Evolutionary conservation across 2,113 vertebrate species (phyloP).

Genomic region (Pomatorhinus ruficollis): DNA sequence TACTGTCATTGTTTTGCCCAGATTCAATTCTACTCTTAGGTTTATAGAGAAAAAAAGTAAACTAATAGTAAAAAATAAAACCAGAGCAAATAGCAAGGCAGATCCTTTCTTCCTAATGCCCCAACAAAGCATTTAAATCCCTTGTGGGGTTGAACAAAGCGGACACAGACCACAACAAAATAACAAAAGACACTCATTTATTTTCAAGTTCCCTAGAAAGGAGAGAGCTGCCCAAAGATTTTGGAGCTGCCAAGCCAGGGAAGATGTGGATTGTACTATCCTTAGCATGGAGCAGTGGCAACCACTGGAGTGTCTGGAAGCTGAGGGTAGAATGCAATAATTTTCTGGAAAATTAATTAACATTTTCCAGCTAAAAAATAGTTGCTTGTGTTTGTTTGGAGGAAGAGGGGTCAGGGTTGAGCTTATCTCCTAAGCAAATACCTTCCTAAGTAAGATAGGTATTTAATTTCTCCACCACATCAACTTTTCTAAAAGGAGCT

Average conservation of each 20-base stretch:
- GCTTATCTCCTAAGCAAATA: constrained; percentile 57
- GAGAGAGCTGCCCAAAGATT: constrained; percentile 22
- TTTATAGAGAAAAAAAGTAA: background rate
- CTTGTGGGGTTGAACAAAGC: constrained; percentile 55
- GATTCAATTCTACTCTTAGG: background rate
- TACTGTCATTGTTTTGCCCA: background rate
- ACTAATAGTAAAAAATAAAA: constrained; percentile 35
- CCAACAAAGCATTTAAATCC: constrained; percentile 57
- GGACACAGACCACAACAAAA: constrained; percentile 59
- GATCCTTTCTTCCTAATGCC: constrained; percentile 18
- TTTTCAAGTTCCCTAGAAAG: constrained; percentile 48
- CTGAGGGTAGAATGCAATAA: background rate
- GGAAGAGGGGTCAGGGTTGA: constrained; percentile 34
- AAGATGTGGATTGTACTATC: background rate
- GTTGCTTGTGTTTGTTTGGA: constrained; percentile 23
- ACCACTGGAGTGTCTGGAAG: background rate
- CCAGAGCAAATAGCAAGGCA: constrained; percentile 20
- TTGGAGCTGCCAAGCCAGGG: background rate
- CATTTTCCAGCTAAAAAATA: constrained; percentile 42
- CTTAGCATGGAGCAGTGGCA: background rate
- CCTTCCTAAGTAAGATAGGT: constrained; percentile 27
- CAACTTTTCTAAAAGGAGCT: constrained; percentile 50
- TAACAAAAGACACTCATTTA: constrained; percentile 64
- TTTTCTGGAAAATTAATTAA: constrained; percentile 60
- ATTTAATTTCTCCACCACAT: constrained; percentile 45